Evolutionary conservation across 1,140 invertebrate genomes (phyloP), one percentile per base, ranked within the genome.

Genomic region (Musca vetustissima): DNA sequence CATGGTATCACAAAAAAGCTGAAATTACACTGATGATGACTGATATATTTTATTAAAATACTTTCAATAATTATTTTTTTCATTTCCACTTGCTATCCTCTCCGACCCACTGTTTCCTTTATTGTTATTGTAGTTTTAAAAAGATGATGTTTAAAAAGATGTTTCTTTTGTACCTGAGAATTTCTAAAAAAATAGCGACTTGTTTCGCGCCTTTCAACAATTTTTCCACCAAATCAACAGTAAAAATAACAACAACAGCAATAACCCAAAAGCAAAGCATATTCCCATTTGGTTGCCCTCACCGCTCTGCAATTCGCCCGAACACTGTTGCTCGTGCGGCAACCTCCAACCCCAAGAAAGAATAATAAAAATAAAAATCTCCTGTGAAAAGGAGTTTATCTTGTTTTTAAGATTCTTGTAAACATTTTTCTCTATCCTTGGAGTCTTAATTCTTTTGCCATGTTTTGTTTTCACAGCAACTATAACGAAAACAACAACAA

Each of bases 121-220:
- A 61, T 59, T 52, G n/a, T 52, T 43, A 28, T 61, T 43, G 28
- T 17, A 21, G 17, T 43, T 43, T 61, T 61, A 7, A 61, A 61
- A 61, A 61, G 28, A 61, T 61, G 57, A 61, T 61, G 57, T 43
- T 61, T 59, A 43, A 61, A 61, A 61, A 43, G 57, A 61, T 61
- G n/a, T 61, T 43, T 43, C 36, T 17, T 61, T 61, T 61, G 57
- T 61, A 61, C 57, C 57, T 61, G 57, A 43, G 19, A 61, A 61
- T 36, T 61, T 61, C 57, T 21, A 61, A 61, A 61, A 61, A 52
- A 61, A 61, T 36, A 61, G 57, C 57, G 57, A 61, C n/a, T 61
- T 61, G 57, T 61, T 61, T 61, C 57, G 57, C 57, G 57, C 57
- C 57, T 61, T 36, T 36, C 57, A 61, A 61, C 57, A 61, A 61